Conservation (phyloP, 1,140 invertebrate genomes). For the Drosophila mayri region DNA sequence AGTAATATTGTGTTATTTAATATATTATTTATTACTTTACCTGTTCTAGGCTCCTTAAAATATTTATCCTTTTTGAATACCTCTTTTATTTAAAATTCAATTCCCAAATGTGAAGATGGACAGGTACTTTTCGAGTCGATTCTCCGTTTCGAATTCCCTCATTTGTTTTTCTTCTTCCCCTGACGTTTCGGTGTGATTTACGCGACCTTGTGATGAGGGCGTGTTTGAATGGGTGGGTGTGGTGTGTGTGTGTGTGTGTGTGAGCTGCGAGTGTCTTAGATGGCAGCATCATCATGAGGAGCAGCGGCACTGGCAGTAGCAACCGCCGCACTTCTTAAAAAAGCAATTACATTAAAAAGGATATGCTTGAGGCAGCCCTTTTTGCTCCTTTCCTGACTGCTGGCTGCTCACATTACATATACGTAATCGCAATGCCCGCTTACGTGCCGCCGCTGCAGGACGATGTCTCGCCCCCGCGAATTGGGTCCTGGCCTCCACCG, state of each 20-base stretch:
- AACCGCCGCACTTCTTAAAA: conserved; percentile 77
- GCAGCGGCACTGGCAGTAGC: conserved; percentile 14
- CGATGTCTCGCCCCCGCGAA: conserved; percentile 9
- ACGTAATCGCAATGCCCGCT: conserved; percentile 74
- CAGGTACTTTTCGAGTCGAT: conserved; percentile 35
- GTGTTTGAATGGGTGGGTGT: conserved; percentile 8
- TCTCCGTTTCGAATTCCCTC: conserved; percentile 10
- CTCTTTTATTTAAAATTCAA: conserved; percentile 1
- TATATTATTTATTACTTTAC: too few relatives aligned
- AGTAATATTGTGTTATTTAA: neutral
- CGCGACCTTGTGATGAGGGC: conserved; percentile 34
- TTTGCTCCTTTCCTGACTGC: conserved; percentile 48
- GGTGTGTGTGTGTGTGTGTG: conserved; percentile 15
- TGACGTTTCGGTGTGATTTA: conserved; percentile 39
- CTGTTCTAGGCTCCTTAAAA: neutral
- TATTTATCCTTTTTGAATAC: neutral
- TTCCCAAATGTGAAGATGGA: neutral
- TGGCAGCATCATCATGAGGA: conserved; percentile 56
- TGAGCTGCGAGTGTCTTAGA: conserved; percentile 38
- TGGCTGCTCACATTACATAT: conserved; percentile 70
- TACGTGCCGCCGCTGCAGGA: conserved; percentile 59
- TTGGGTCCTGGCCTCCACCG: conserved; percentile 12
- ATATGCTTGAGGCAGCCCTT: conserved; percentile 77
- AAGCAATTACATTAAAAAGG: conserved; percentile 84
- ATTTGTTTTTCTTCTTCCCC: conserved; percentile 26